These are phyloP conservation scores for Pantherophis guttatus DNA, from an alignment of 2,113 vertebrate species.

Conservation along the genomic window DNA sequence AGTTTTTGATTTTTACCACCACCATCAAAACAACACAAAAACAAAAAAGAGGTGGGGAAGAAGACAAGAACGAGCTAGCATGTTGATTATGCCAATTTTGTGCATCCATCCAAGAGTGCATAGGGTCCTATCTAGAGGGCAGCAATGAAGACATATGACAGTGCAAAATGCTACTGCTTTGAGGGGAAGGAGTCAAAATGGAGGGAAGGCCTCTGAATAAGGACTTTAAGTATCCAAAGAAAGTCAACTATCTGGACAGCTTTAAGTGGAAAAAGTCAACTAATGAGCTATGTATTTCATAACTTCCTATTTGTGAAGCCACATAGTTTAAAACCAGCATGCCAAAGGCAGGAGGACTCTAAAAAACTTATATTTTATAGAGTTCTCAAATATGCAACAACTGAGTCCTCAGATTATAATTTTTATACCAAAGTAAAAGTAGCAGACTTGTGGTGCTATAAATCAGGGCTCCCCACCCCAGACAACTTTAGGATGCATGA, in stretches of 20 bases:
- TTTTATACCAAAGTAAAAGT: neutral
- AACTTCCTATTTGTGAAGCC: neutral
- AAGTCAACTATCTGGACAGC: neutral
- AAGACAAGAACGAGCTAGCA: neutral
- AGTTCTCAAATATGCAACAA: neutral
- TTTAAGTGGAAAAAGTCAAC: neutral
- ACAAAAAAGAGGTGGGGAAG: neutral
- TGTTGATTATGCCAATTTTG: neutral
- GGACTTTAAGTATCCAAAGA: neutral
- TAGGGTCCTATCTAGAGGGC: neutral
- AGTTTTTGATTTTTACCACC: neutral
- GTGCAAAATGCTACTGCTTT: neutral
- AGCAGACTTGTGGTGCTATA: neutral
- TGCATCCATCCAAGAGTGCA: neutral
- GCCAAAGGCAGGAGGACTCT: neutral
- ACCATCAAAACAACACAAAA: neutral
- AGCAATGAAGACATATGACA: neutral
- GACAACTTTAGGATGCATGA: neutral
- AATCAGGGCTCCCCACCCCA: neutral
- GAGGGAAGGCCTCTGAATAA: neutral
- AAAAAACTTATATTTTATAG: neutral
- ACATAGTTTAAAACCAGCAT: neutral
- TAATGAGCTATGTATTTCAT: neutral
- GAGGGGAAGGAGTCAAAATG: neutral
- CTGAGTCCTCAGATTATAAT: neutral